Evolutionary conservation across 2,888 invertebrate genomes (phyloP), one percentile per base, ranked within the genome.

Genomic region (Aphidoletes aphidimyza): DNA sequence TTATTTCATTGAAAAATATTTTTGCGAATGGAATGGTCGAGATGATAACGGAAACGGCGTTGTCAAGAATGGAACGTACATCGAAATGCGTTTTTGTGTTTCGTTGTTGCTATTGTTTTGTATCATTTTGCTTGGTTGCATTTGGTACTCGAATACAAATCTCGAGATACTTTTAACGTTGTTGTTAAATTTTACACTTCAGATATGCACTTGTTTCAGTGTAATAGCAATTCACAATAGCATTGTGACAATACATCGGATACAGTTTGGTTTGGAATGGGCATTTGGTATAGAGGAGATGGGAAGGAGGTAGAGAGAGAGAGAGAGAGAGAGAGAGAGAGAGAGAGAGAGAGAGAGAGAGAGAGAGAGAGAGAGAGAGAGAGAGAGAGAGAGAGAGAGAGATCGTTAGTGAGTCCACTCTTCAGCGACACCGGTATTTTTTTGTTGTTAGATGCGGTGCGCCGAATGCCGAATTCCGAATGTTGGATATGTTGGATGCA

Each of bases 121-220:
- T 30, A 6, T 14, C 14, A 14, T 6, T 14, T 42, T 42, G 42
- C 14, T 14, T 42, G 6, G 42, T 42, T 42, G 42, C 42, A 42
- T 69, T 69, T 69, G 14, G 69, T 69, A 30, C 30, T 34, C 69
- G 14, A 69, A 69, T 14, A 69, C 69, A 69, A 69, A 30, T 69
- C 30, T 30, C 30, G 30, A 69, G 69, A 69, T 69, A 14, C 14
- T 69, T 69, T 30, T 30, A 14, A 26, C 69, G 30, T 30, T 30
- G 30, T 69, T 26, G 22, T n/a, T 69, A 30, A 69, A 30, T 69
- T 14, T 34, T 34, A 30, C 30, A 30, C 30, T 30, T 69, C 30
- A 69, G 69, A 69, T 19, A 1, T 69, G 8, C 1, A 30, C 30
- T 69, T 30, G 69, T 69, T 26, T 34, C 69, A 69, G 69, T 69